Conservation (phyloP, 64 coral and sea anemone genomes). For the Hydrozoanthus tunicans region DNA sequence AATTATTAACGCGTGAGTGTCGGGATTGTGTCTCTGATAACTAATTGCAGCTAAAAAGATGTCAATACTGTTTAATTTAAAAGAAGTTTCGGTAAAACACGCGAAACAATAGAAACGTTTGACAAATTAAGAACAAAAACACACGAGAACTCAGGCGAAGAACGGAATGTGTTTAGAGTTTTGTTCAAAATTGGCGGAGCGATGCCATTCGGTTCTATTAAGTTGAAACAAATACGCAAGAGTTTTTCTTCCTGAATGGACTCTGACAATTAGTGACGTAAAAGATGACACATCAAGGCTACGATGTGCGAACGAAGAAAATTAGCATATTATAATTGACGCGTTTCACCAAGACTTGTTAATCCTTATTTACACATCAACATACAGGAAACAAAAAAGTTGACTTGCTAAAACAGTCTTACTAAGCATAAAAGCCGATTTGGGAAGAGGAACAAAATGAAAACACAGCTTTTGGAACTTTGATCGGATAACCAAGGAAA, state of each 20-base stretch:
- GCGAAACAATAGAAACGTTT: neutral
- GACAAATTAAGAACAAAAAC: neutral
- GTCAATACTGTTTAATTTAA: neutral
- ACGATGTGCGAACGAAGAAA: neutral
- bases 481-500: neutral
- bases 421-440: neutral
- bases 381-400: neutral
- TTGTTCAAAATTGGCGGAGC: too few relatives aligned
- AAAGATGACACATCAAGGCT: neutral
- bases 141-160: neutral
- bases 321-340: slow-evolving; percentile 13
- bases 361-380: slow-evolving; percentile 25
- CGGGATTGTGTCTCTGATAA: neutral
- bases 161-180: too few relatives aligned
- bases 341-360: neutral
- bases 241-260: too few relatives aligned
- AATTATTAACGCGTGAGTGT: neutral
- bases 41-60: neutral
- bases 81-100: neutral
- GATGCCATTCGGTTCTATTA: too few relatives aligned
- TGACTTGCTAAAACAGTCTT: neutral
- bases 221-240: too few relatives aligned
- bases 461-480: neutral
- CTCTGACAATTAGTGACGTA: neutral
- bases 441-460: neutral